Evolutionary conservation across 2,113 vertebrate genomes (phyloP), one percentile per base, ranked within the genome.

Genomic region (Otus sunia): DNA sequence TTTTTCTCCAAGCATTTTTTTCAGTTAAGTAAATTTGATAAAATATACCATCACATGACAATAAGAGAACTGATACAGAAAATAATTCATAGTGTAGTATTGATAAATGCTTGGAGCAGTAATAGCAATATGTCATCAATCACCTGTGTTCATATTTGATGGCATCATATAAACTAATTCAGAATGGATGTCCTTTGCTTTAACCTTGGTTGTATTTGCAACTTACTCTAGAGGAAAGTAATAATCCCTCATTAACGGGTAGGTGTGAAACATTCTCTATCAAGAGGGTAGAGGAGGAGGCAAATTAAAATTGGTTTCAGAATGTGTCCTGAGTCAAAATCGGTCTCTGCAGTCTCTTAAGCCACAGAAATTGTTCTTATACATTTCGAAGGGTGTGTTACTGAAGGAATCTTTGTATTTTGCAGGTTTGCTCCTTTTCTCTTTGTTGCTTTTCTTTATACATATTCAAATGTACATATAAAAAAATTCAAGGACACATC

Each of bases 161-260:
- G 73, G 92, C 86, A 86, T 80, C 73, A n/a, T 36, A 43, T 47
- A 85, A 95, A 86, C 89, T 96, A 84, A 96, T 96, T 94, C 72
- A 76, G 90, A 89, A 85, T 62, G 67, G 87, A 84, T n/a, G 93
- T 97, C 94, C 52, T 92, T 80, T 76, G 68, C 2, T 58, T 92
- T 97, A 94, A 97, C 96, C 97, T 97, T 90, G 94, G 47, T 39
- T 88, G 50, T 63, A 71, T 78, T 75, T 86, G 85, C 75, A 90
- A 69, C 63, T 92, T 94, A 80, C 87, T 97, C 86, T 50, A 15
- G 78, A 29, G 67, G 85, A 92, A 93, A 80, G 88, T 94, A 97
- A 96, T 93, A 91, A 91, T 86, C 96, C 80, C 94, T 95, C 88
- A 82, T 96, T 94, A 95, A 88, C 85, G 26, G 34, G 88, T 95